Base-by-base conservation (phyloP, 2,888 invertebrate species). In the Cylloceria caligata region DNA sequence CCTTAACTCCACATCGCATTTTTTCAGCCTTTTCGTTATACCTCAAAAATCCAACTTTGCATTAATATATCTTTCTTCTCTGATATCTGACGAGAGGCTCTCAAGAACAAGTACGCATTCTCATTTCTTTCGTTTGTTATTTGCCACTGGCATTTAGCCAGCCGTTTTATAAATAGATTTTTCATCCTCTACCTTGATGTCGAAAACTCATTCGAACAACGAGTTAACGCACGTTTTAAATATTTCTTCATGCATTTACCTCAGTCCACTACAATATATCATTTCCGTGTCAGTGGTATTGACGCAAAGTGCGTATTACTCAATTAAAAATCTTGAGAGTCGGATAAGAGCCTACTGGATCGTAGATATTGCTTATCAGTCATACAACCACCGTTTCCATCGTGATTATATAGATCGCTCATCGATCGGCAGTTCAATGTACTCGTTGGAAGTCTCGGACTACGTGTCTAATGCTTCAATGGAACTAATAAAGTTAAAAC, bases 71-170 rank as follows among this genome's bases (percentile, higher is more conserved):
- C 13, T 55, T 55, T 21, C 5, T 57, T 57, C 16, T 57, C 7
- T 30, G 1, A 57, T 30, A 30, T 30, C 5, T 11, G 30, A 7
- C 30, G 30, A 1, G 30, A n/a, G 57, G 13, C 55, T 27, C 3
- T 27, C 3, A 30, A 67, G 34, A 49, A 67, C 47, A 5, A 13
- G 39, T 27, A 24, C 27, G 9, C 39, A 27, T 65, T 67, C 81
- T 71, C 13, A 72, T 77, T 73, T 67, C 60, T 72, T 77, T 67
- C 24, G 52, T 13, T 52, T 36, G 49, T 55, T 13, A 73, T 81
- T 81, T 77, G 62, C 19, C 24, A n/a, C 62, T 81, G 81, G 81
- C 81, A 60, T 64, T 52, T 19, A 9, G 77, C 81, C 81, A 77
- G 36, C 13, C 39, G 49, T 24, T 34, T 67, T 77, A 81, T 72